These are phyloP conservation scores for Melanotus villosus DNA, from an alignment of 2,888 invertebrate genomes.

Conservation along the genomic window DNA sequence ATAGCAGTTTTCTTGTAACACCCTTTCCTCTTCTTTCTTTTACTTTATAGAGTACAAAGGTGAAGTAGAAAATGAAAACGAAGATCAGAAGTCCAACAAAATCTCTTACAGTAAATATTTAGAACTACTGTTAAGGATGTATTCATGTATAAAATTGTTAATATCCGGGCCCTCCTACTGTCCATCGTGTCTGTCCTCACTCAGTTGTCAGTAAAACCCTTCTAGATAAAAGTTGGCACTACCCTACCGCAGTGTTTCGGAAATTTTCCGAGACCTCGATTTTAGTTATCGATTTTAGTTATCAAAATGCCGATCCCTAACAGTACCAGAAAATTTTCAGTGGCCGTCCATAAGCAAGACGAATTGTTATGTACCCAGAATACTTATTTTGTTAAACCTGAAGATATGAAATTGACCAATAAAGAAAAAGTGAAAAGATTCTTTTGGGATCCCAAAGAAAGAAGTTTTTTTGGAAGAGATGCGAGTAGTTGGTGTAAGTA, in stretches of 20 bases:
- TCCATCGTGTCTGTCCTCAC: constrained; percentile 52
- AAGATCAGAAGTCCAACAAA: not conserved
- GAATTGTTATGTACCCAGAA: constrained; percentile 63
- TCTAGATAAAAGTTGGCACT: constrained; percentile 25
- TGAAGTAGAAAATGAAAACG: no score
- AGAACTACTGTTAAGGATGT: constrained; percentile 67
- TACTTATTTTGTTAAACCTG: constrained; percentile 77
- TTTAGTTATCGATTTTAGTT: not conserved
- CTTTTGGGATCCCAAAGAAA: constrained; percentile 83
- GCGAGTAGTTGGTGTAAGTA: constrained; percentile 88
- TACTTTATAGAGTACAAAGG: no score
- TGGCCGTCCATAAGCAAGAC: constrained; percentile 64
- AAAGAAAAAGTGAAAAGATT: constrained; percentile 76
- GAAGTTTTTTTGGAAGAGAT: constrained; percentile 83
- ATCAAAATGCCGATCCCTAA: constrained; percentile 52
- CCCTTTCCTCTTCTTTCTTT: no score
- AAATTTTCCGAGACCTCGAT: not conserved
- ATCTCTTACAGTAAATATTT: constrained; percentile 49
- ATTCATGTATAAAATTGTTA: constrained; percentile 70
- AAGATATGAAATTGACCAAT: constrained; percentile 72
- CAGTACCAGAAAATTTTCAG: constrained; percentile 50
- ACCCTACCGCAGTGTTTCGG: not conserved
- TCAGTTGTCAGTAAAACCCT: constrained; percentile 44
- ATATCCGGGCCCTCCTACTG: constrained; percentile 69
- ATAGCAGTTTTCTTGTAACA: no score